Base-by-base conservation (phyloP, 1,140 invertebrate genomes). In the Drosophila orosa region DNA sequence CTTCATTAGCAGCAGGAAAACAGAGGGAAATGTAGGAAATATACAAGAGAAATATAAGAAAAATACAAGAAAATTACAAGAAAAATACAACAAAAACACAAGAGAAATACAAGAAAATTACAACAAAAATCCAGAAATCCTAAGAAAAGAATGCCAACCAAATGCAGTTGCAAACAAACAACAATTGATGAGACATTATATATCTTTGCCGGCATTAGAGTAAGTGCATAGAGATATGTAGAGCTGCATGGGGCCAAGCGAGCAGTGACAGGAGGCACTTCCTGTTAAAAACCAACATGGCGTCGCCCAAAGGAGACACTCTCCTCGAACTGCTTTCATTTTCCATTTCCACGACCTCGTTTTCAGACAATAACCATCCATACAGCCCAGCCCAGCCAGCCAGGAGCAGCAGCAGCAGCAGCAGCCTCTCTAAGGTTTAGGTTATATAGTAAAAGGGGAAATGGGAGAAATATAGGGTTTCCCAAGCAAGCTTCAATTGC, bases 271-370 rank as follows among this genome's bases (percentile, higher is more conserved):
- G 48, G n/a, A 45, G 19, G 12, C 7, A 35, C 42, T 71, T 71
- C 42, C 68, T 54, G 52, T 47, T 35, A 73, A 58, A 82, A 82
- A 69, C 69, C 79, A 76, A 75, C 65, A 71, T 75, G 63, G 56
- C 76, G 67, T 79, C 78, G 78, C 56, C 25, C 56, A 42, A 19
- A 54, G 54, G 50, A 54, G 50, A 54, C 50, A 54, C 50, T 74
- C 72, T 82, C 71, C 65, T 85, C 73, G 72, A 80, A 86, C 55
- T 86, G 90, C 83, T 91, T 91, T 91, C 90, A 82, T 91, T 91
- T 91, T 91, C 90, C 83, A 81, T 91, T 91, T 90, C 80, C 84
- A 84, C 86, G 90, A 90, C 90, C 90, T 90, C 90, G 74, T 85
- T 91, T 91, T 68, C 65, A 77, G 63, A 47, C 66, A 71, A 37